These are phyloP conservation scores for Emydoidea blandingii DNA, from an alignment of 2,797 vertebrate species.

Conservation along the genomic window DNA sequence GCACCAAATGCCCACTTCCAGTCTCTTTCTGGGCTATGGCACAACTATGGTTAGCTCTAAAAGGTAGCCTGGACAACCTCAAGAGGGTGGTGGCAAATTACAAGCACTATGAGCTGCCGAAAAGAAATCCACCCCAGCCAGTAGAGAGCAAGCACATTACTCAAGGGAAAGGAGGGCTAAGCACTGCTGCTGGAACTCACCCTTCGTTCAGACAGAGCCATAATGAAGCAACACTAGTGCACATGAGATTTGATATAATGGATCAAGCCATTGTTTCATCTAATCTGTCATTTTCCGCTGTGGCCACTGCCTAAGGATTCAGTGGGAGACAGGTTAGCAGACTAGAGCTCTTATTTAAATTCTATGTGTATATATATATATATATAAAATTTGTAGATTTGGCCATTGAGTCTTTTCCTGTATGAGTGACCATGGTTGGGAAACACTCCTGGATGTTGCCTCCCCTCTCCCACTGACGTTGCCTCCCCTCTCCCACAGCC, in stretches of 20 bases:
- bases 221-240: rapidly evolving
- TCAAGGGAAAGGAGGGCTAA: neutral
- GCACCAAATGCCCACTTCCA: rapidly evolving
- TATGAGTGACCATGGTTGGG: neutral
- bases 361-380: neutral
- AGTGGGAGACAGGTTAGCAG: neutral
- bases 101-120: neutral
- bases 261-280: neutral
- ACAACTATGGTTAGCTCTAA: rapidly evolving
- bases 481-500: neutral
- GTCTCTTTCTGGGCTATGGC: neutral
- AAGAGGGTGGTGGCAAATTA: neutral
- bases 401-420: neutral
- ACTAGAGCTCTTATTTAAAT: neutral
- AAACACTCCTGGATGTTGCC: neutral
- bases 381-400: neutral
- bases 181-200: neutral
- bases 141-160: neutral
- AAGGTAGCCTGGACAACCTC: neutral
- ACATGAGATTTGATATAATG: neutral
- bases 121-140: neutral
- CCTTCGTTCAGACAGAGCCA: neutral
- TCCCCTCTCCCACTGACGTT: neutral
- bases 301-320: neutral
- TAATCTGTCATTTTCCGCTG: neutral